Evolutionary conservation across 2,888 invertebrate genomes (phyloP).

Genomic region (Mesodorylaimus sp.): DNA sequence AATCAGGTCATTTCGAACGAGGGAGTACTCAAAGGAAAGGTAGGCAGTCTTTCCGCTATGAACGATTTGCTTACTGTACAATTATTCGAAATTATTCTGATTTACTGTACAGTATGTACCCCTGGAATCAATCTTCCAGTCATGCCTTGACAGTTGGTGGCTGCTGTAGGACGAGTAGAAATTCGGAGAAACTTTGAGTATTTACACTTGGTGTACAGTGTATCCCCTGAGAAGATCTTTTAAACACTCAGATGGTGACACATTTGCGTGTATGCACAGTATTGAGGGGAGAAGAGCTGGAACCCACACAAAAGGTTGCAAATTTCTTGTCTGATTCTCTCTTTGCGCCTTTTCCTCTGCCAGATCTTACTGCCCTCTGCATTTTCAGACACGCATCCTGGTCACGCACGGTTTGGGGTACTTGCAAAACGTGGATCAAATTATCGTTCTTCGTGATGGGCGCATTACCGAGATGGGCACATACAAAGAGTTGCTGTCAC

Average conservation of each 20-base stretch:
- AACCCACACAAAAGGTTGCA: neutral
- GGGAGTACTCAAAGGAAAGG: conserved; percentile 34
- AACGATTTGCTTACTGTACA: no score
- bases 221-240: no score
- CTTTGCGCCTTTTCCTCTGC: neutral
- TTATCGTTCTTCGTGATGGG: conserved; percentile 71
- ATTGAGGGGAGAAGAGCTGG: conserved; percentile 27
- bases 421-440: conserved; percentile 68
- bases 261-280: no score
- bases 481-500: conserved; percentile 66
- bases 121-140: neutral
- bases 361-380: neutral
- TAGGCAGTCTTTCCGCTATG: conserved; percentile 12
- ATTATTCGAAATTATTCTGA: no score
- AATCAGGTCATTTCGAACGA: conserved; percentile 69
- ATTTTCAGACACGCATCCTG: conserved; percentile 53
- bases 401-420: conserved; percentile 90
- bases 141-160: conserved; percentile 26
- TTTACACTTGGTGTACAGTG: no score
- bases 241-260: no score
- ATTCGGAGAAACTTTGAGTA: no score
- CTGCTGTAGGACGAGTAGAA: conserved; percentile 36
- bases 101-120: no score
- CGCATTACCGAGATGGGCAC: conserved; percentile 69
- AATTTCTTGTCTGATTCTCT: neutral